Conservation (phyloP, 1,140 invertebrate species). For the Camponotus pennsylvanicus region DNA sequence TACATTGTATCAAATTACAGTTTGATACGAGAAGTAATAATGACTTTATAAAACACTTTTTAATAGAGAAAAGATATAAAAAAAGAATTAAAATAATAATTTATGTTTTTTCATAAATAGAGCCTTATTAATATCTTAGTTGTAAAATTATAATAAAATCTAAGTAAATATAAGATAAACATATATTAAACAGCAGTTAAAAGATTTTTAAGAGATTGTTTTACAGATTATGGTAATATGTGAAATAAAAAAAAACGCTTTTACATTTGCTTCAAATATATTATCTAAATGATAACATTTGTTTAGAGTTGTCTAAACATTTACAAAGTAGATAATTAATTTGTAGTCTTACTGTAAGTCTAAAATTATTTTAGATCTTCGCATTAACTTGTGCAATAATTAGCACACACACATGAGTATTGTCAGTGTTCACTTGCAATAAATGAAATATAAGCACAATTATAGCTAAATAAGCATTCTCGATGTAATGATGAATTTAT, state of each 20-base stretch:
- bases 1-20: slow-evolving; percentile 2
- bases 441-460: neutral
- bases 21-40: neutral
- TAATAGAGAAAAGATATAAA: too few relatives aligned
- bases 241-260: neutral
- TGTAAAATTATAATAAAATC: neutral
- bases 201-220: neutral
- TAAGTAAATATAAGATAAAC: neutral
- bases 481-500: neutral
- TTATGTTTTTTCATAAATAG: too few relatives aligned
- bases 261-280: slow-evolving; percentile 27
- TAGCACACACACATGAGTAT: neutral
- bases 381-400: neutral
- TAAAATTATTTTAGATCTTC: slow-evolving; percentile 18
- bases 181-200: neutral
- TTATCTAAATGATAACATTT: neutral
- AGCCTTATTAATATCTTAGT: too few relatives aligned
- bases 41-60: too few relatives aligned
- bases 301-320: neutral
- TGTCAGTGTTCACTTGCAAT: neutral
- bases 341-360: neutral
- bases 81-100: neutral
- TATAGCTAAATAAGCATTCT: neutral
- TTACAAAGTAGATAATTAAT: neutral
- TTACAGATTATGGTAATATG: neutral